Conservation (phyloP, 2,113 vertebrate genomes). For the Anolis carolinensis region DNA sequence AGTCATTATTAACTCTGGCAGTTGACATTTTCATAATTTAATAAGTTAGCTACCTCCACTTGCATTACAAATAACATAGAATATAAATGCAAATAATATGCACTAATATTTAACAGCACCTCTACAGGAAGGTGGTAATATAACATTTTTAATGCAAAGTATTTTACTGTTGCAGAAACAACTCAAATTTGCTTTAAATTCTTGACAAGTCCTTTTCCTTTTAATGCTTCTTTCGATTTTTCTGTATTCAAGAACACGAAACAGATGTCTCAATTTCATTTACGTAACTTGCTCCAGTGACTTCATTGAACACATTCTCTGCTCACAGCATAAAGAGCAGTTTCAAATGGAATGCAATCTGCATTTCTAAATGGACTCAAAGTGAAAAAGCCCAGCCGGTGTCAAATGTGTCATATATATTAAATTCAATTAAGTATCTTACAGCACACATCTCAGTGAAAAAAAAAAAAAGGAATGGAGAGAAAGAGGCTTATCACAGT, state of each 20-base stretch:
- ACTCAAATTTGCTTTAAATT: neutral
- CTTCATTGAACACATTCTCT: slow-evolving; percentile 11
- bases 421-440: slow-evolving; percentile 23
- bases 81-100: neutral
- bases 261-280: slow-evolving; percentile 16
- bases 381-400: neutral
- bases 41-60: neutral
- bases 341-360: slow-evolving; percentile 1
- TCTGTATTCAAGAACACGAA: slow-evolving; percentile 11
- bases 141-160: neutral
- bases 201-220: neutral
- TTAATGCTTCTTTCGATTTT: neutral
- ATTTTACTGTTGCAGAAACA: neutral
- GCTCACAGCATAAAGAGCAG: neutral
- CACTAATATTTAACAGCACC: neutral
- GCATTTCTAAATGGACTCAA: slow-evolving; percentile 12
- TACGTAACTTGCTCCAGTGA: slow-evolving; percentile 7
- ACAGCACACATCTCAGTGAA: neutral
- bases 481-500: neutral
- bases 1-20: neutral
- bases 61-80: neutral
- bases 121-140: neutral
- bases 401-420: slow-evolving; percentile 25
- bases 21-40: neutral
- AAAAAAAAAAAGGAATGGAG: neutral